Evolutionary conservation across 2,113 vertebrate genomes (phyloP).

Genomic region (Pungitius pungitius): DNA sequence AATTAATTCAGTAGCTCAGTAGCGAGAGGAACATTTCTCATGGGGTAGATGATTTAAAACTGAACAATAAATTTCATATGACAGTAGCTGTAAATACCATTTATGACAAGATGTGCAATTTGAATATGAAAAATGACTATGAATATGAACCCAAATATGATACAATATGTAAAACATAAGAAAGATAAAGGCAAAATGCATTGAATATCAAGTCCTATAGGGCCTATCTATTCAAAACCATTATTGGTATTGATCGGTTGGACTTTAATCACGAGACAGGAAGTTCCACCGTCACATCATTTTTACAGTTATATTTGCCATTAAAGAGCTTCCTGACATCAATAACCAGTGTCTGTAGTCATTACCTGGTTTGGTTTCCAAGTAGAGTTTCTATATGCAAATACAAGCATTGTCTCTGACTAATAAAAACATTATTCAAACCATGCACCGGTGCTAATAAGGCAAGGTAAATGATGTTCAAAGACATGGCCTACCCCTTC

Average conservation of each 20-base stretch:
- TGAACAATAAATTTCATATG: background rate
- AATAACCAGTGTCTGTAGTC: background rate
- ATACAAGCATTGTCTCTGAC: background rate
- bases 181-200: background rate
- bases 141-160: background rate
- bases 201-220: background rate
- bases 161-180: background rate
- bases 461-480: background rate
- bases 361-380: constrained; percentile 1
- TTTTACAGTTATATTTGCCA: background rate
- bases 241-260: background rate
- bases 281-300: background rate
- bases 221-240: background rate
- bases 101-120: background rate
- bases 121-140: background rate
- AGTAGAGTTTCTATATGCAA: background rate
- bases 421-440: background rate
- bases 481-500: constrained; percentile 78
- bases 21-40: background rate
- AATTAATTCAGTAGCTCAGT: background rate
- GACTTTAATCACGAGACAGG: background rate
- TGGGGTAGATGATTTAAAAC: background rate
- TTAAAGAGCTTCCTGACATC: background rate
- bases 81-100: background rate
- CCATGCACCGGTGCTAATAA: background rate